Evolutionary conservation across 2,888 invertebrate species (phyloP), one percentile per base, ranked within the genome.

Genomic region (Troglohyphantes excavatus): DNA sequence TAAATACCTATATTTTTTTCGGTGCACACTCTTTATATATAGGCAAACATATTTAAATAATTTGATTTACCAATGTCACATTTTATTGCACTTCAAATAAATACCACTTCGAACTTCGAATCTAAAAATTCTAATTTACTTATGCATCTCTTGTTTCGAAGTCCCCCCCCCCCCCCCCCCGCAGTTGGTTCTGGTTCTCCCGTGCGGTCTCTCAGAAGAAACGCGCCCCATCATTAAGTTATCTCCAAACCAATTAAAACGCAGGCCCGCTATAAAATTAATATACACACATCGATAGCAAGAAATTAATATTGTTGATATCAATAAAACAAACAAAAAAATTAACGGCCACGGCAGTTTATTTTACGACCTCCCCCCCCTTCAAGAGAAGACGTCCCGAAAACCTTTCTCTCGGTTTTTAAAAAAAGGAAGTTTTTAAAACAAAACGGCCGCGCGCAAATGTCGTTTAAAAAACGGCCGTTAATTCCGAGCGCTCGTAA

Each of bases 221-320:
- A 87, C 79, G 67, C 27, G 43, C 21, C 65, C 59, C 75, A 88
- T 88, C 88, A 82, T 88, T 88, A 88, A 82, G 75, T 89, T 89
- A 89, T 89, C 89, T 83, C 2, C 33, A 61, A 78, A 53, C 78
- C 89, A 83, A 89, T 89, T 89, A 89, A 89, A 89, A 89, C 75
- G 63, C 83, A 19, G 78, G 63, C 78, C n/a, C 67, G 88, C 88
- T 88, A 89, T 89, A 89, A 89, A 89, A 89, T 89, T 89, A 89
- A 89, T 89, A 89, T 83, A 83, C 78, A 82, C 82, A 78, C 83
- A 87, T 85, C 81, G 87, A 89, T 89, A 89, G 65, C 33, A 89
- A 89, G 89, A 89, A 89, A 89, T 89, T 89, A 89, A 89, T 89
- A 89, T 89, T 76, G 88, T 81, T 65, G 89, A 89, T 89, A 83